Evolutionary conservation across 2,113 vertebrate species (phyloP), one percentile per base, ranked within the genome.

Genomic region (Passerina amoena): DNA sequence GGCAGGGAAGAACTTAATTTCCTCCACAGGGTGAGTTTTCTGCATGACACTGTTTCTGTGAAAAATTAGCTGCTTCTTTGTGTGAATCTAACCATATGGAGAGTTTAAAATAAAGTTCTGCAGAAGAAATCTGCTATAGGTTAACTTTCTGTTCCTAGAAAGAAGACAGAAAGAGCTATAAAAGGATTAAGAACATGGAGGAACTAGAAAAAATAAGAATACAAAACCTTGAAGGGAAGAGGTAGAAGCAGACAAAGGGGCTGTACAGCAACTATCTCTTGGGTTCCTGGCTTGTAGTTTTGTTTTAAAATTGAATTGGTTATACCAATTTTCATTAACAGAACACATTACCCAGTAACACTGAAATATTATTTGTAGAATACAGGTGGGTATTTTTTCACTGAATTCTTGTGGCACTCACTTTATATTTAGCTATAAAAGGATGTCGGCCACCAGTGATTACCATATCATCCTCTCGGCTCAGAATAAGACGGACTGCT

Each of bases 401-500:
- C 30, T 18, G 44, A 57, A n/a, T 79, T 72, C 40, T 56, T 88
- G 25, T 17, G 31, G 60, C 73, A 97, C 98, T 97, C 48, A 99
- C 99, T 98, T 99, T 99, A 96, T 99, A 99, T 96, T 98, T 98
- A 76, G 96, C 98, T 91, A 98, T 66, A 48, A 99, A 92, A 23
- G 98, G 99, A 90, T 99, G 99, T 5, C 98, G 97, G 18, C 95
- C 99, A 54, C 99, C 99, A 4, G 97, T 98, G 89, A 99, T 98
- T 93, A 99, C 76, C 98, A 99, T 99, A 93, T 99, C 99, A 25
- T 99, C 98, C 50, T 98, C 98, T 47, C 98, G 97, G 79, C 99
- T 98, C 92, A 99, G 97, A 84, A 99, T 94, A 83, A 98, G 97
- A 64, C 98, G 98, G 31, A 99, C 97, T 3, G 99, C 96, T 19